A percentile compares a stretch with the other conserved stretches of the same genome.
Conservation (phyloP, 2,888 invertebrate genomes). For the Caenorhabditis wallacei region DNA sequence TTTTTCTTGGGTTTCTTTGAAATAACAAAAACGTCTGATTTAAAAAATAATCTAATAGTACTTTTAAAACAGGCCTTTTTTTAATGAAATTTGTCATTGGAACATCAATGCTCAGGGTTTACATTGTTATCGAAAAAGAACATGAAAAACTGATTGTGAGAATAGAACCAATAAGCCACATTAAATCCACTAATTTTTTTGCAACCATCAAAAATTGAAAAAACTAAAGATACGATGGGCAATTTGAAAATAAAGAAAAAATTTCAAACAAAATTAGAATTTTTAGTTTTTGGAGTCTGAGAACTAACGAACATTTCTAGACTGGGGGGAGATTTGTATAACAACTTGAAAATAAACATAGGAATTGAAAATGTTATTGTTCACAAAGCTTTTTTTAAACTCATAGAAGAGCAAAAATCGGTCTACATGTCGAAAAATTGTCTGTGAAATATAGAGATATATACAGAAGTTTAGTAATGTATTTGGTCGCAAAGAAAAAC, state of each 20-base stretch:
- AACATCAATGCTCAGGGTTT: conserved; percentile 33
- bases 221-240: no score
- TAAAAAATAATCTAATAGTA: not conserved
- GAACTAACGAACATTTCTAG: not conserved
- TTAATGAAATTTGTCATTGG: conserved; percentile 3
- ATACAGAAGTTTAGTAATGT: conserved; percentile 52
- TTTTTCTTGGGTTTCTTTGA: not conserved
- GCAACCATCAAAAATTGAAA: not conserved
- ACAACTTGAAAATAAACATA: conserved; percentile 49
- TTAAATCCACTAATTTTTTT: not conserved
- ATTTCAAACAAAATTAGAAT: not conserved
- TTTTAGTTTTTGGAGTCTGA: not conserved
- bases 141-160: not conserved
- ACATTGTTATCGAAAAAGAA: not conserved
- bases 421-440: not conserved
- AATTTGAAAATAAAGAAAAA: not conserved
- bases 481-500: conserved; percentile 50
- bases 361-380: conserved; percentile 19
- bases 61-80: conserved; percentile 1
- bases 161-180: conserved; percentile 2
- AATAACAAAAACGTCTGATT: conserved; percentile 27
- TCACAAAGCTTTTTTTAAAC: conserved; percentile 3
- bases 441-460: conserved; percentile 20
- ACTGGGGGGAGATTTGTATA: not conserved
- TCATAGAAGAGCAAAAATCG: conserved; percentile 42